These are phyloP conservation scores for Chymomyza amoena DNA, from an alignment of 2,888 invertebrate species.

Conservation along the genomic window DNA sequence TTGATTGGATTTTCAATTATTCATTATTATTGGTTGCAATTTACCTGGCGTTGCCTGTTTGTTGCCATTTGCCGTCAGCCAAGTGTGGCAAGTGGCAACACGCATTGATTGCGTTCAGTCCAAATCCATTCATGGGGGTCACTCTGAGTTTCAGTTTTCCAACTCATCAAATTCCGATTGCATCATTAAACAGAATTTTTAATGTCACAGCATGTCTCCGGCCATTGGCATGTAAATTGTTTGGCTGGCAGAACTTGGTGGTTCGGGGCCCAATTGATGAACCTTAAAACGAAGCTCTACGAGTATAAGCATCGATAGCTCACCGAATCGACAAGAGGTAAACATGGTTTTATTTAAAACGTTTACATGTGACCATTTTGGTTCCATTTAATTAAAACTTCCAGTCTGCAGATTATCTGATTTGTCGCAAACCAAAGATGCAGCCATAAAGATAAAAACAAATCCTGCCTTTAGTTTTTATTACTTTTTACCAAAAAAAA, in stretches of 20 bases:
- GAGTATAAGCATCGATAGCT: neutral
- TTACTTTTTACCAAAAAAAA: neutral
- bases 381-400: too few relatives aligned
- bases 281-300: neutral
- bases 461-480: neutral
- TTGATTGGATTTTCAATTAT: constrained; percentile 79
- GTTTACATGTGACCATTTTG: too few relatives aligned
- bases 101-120: constrained; percentile 62
- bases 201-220: constrained; percentile 40
- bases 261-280: neutral
- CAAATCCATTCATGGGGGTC: constrained; percentile 9
- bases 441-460: neutral
- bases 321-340: too few relatives aligned
- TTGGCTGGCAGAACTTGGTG: neutral
- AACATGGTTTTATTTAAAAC: too few relatives aligned
- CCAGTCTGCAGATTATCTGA: neutral
- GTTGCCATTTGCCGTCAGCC: neutral
- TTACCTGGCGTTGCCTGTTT: constrained; percentile 49
- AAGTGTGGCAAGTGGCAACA: constrained; percentile 33
- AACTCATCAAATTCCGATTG: constrained; percentile 72
- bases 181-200: constrained; percentile 76
- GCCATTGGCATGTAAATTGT: constrained; percentile 8
- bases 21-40: constrained; percentile 79
- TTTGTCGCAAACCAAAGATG: neutral
- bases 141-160: constrained; percentile 55